Percentiles rank a stretch among this genome's conserved stretches.
phyloP scores from a whole-genome alignment of 2,888 invertebrate species.

The Baccha elongata region DNA sequence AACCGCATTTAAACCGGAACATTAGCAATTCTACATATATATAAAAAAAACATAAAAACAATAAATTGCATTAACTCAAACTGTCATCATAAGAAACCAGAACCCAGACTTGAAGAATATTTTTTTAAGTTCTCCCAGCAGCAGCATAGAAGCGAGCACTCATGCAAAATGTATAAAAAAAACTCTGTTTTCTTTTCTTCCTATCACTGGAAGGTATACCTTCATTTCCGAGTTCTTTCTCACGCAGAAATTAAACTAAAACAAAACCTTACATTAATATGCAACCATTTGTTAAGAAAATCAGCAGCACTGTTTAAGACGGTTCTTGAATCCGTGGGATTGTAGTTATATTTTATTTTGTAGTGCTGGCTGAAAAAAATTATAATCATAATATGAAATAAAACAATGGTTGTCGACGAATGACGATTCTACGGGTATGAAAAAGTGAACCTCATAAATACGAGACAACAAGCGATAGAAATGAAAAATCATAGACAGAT shows the following conservation, averaged over 20 bases:
- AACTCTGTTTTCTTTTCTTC: constrained; percentile 1
- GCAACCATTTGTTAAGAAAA: constrained; percentile 41
- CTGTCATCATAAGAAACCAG: constrained; percentile 26
- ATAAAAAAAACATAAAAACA: constrained; percentile 4
- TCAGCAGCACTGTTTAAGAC: background rate
- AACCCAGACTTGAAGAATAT: constrained; percentile 18
- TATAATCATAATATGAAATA: background rate
- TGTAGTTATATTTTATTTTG: background rate
- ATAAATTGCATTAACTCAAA: constrained; percentile 24
- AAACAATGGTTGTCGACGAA: constrained; percentile 18
- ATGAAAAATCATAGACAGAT: background rate
- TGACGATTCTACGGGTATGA: constrained; percentile 1
- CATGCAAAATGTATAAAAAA: constrained; percentile 19
- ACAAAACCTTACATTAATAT: constrained; percentile 25
- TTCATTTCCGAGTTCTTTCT: constrained; percentile 29
- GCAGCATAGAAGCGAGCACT: background rate
- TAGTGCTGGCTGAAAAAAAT: background rate
- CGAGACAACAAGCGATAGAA: constrained; percentile 4
- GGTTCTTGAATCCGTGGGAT: constrained; percentile 55
- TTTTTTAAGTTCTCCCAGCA: constrained; percentile 33
- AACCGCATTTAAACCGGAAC: constrained; percentile 4
- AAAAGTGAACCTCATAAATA: constrained; percentile 32
- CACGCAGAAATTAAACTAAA: constrained; percentile 44
- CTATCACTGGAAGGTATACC: background rate
- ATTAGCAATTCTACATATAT: background rate